Conservation (phyloP, 2,113 vertebrate genomes). For the Thalassarche chlororhynchos region DNA sequence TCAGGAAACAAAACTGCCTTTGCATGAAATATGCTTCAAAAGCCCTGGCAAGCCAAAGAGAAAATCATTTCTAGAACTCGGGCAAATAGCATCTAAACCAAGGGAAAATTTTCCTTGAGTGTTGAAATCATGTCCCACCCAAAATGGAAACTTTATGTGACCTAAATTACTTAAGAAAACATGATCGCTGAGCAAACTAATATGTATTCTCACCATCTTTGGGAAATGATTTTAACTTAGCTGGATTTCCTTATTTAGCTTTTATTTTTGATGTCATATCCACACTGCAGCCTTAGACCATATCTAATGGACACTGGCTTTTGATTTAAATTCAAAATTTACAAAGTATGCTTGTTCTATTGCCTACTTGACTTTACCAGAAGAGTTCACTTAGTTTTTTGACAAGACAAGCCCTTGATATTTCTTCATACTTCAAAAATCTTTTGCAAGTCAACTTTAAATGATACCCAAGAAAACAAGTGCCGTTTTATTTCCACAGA, state of each 20-base stretch:
- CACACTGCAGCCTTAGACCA: background rate
- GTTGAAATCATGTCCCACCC: slow-evolving; percentile 59
- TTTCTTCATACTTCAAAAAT: background rate
- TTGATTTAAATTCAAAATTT: background rate
- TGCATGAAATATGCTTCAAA: slow-evolving; percentile 57
- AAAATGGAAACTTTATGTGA: background rate
- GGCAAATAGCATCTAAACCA: slow-evolving; percentile 17
- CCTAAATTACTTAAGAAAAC: background rate
- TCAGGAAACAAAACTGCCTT: slow-evolving; percentile 32
- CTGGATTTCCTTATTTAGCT: slow-evolving; percentile 33
- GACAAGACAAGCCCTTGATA: background rate
- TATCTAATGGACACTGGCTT: background rate
- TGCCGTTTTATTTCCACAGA: background rate
- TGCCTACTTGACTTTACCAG: background rate
- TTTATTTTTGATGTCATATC: slow-evolving; percentile 17
- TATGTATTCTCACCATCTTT: background rate
- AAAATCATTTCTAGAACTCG: slow-evolving; percentile 11
- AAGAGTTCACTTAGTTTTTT: slow-evolving; percentile 56
- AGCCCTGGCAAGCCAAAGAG: background rate
- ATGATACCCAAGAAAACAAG: background rate
- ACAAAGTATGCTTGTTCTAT: slow-evolving; percentile 9
- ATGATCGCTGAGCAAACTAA: background rate
- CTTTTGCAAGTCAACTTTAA: background rate
- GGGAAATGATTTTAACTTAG: slow-evolving; percentile 62
- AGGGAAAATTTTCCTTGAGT: slow-evolving; percentile 35